phyloP scores from a whole-genome alignment of 2,888 invertebrate genomes.

The Lypha dubia region DNA sequence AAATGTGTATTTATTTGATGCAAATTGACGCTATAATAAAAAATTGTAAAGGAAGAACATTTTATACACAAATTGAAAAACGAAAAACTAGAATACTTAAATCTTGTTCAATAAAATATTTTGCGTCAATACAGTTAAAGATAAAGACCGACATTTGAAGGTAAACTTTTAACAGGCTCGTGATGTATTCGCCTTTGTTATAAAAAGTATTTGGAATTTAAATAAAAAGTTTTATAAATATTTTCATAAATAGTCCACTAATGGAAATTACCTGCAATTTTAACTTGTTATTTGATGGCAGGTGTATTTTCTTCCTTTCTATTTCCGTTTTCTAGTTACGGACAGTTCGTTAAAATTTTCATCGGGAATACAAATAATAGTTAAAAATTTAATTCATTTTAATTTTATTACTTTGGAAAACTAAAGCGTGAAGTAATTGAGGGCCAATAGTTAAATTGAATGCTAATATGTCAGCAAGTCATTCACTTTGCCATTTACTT shows the following conservation, averaged over 20 bases:
- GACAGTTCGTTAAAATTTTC: slow-evolving; percentile 7
- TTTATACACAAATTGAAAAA: background rate
- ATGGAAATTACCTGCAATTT: background rate
- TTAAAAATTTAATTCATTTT: background rate
- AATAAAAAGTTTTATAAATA: no score
- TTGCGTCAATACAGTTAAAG: no score
- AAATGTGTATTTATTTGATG: background rate
- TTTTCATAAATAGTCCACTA: background rate
- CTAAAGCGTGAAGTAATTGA: background rate
- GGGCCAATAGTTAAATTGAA: background rate
- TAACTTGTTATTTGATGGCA: slow-evolving; percentile 4
- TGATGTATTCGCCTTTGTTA: background rate
- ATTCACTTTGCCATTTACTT: slow-evolving; percentile 23
- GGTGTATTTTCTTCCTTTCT: background rate
- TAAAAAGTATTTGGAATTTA: no score
- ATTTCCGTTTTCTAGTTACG: slow-evolving; percentile 8
- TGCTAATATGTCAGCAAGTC: slow-evolving; percentile 47
- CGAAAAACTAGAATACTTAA: background rate
- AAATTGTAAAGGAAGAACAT: background rate
- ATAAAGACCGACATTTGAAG: no score
- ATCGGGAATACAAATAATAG: background rate
- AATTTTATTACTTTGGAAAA: background rate
- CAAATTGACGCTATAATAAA: slow-evolving; percentile 33
- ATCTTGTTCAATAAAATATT: background rate
- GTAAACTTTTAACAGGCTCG: background rate